These are phyloP conservation scores for Phylloscopus whistleri DNA, from an alignment of 2,113 vertebrate genomes.

Conservation along the genomic window DNA sequence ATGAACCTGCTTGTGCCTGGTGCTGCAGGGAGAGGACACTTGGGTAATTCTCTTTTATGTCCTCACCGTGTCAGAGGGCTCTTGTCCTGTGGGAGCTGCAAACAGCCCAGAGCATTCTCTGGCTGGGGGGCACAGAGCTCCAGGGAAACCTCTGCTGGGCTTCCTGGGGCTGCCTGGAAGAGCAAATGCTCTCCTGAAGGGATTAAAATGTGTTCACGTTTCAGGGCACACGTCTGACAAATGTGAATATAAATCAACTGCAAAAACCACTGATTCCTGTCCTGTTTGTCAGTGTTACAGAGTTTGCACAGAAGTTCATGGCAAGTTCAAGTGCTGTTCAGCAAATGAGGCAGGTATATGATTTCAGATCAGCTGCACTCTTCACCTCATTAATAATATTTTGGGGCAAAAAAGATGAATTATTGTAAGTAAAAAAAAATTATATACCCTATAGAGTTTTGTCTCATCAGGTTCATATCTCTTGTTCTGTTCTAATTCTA, in stretches of 20 bases:
- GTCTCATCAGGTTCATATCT: neutral
- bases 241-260: neutral
- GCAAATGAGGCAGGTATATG: neutral
- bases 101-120: neutral
- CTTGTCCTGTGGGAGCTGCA: neutral
- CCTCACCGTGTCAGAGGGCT: neutral
- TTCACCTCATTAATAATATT: neutral
- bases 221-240: neutral
- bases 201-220: neutral
- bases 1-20: neutral
- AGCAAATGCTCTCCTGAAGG: neutral
- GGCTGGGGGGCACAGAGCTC: neutral
- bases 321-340: neutral
- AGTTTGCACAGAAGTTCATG: neutral
- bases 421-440: rapidly evolving
- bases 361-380: neutral
- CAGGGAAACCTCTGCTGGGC: neutral
- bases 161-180: neutral
- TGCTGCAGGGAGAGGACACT: neutral
- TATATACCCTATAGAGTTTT: neutral
- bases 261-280: neutral
- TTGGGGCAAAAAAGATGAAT: neutral
- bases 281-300: neutral
- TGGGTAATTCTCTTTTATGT: neutral
- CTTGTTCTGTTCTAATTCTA: neutral